Percentiles rank a stretch among this genome's conserved stretches.
These are phyloP conservation scores for Phocoena phocoena DNA, from an alignment of 2,113 vertebrate species.

Conservation along the genomic window DNA sequence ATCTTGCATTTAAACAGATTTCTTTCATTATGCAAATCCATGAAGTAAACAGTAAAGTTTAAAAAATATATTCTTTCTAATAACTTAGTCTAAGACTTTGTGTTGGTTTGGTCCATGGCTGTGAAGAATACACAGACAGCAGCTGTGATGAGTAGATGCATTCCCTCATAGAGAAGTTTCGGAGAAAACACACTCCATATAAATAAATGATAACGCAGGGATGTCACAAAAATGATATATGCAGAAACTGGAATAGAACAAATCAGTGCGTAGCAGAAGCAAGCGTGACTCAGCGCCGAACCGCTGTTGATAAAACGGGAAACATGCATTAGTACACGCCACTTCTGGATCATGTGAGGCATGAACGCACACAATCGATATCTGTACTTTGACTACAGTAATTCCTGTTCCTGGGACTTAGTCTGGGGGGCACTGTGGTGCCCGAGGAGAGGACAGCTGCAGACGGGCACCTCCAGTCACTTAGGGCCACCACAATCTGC, in stretches of 20 bases:
- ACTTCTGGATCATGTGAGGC: accelerated
- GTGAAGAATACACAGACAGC: constrained; percentile 90
- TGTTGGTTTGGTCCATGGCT: constrained; percentile 88
- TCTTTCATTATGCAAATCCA: background rate
- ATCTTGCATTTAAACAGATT: background rate
- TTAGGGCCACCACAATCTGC: background rate
- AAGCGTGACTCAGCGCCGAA: constrained; percentile 88
- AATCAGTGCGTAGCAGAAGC: constrained; percentile 93
- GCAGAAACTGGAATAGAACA: constrained; percentile 88
- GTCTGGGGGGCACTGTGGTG: background rate
- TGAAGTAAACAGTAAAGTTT: background rate
- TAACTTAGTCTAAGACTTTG: constrained; percentile 40
- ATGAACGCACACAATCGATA: too few relatives aligned
- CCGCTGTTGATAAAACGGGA: constrained; percentile 82
- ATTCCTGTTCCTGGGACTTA: background rate
- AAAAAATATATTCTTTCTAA: background rate
- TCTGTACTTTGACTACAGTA: too few relatives aligned
- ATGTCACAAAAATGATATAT: constrained; percentile 92
- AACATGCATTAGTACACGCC: background rate
- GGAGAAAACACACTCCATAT: constrained; percentile 99
- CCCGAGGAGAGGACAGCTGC: accelerated
- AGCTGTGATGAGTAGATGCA: constrained; percentile 90
- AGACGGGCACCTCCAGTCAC: background rate
- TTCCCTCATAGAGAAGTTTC: constrained; percentile 96
- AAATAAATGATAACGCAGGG: constrained; percentile 96